A percentile compares a stretch with the other conserved stretches of the same genome.
Evolutionary conservation across 2,113 vertebrate genomes (phyloP).

Genomic region (Oreocharis arfaki): DNA sequence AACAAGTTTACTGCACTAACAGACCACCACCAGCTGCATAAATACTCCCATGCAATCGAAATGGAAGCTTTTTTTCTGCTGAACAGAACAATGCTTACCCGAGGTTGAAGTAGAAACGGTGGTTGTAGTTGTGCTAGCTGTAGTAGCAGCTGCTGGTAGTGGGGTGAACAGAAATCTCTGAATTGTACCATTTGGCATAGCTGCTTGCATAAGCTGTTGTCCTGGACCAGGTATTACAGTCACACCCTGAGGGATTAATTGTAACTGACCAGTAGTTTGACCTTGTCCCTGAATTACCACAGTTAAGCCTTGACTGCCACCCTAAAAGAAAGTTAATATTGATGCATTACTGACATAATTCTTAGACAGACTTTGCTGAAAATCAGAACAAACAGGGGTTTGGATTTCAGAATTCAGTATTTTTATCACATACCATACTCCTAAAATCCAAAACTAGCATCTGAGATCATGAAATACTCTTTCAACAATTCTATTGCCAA

Average conservation of each 20-base stretch:
- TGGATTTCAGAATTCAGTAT: neutral
- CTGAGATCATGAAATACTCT: neutral
- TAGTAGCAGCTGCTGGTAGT: conserved; percentile 73
- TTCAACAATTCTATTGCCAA: neutral
- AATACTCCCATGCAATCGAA: neutral
- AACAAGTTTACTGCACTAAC: neutral
- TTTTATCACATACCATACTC: neutral
- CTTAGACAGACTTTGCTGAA: neutral
- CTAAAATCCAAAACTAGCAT: neutral
- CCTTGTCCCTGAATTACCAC: conserved; percentile 98
- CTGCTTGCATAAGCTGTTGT: conserved; percentile 98
- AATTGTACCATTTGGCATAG: conserved; percentile 95
- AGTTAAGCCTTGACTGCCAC: conserved; percentile 92
- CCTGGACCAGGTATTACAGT: conserved; percentile 91
- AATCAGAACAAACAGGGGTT: neutral
- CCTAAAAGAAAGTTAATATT: conserved; percentile 67
- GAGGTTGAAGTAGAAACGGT: conserved; percentile 82
- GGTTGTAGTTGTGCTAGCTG: conserved; percentile 72
- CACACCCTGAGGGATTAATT: conserved; percentile 95
- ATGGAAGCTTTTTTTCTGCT: neutral
- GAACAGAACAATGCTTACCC: conserved; percentile 69
- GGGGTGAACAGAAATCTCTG: conserved; percentile 98
- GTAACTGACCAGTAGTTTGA: conserved; percentile 96
- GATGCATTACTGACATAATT: neutral
- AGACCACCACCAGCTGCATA: neutral